Percentiles rank a stretch among this genome's conserved stretches.
phyloP scores from a whole-genome alignment of 1,140 invertebrate species.

The Tetragnatha versicolor region DNA sequence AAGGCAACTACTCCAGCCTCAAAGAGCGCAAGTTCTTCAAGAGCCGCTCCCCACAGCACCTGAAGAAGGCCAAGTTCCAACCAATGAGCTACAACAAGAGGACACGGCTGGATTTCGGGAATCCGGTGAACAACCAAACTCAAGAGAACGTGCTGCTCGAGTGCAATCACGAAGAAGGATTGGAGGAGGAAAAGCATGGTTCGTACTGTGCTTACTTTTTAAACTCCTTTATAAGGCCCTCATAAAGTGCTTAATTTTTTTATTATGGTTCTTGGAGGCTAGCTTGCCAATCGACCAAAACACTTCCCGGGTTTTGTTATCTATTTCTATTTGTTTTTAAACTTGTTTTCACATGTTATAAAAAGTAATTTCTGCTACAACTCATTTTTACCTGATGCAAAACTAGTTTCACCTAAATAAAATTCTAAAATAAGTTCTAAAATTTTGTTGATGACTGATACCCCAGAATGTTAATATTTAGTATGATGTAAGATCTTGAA shows the following conservation, averaged over 20 bases:
- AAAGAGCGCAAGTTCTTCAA: conserved; percentile 29
- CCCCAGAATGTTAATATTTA: too few relatives aligned
- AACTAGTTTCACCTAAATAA: too few relatives aligned
- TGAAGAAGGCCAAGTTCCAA: conserved; percentile 14
- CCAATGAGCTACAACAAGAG: neutral
- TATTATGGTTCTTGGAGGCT: neutral
- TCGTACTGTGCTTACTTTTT: neutral
- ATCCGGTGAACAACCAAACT: neutral
- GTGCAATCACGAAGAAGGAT: neutral
- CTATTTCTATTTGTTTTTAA: too few relatives aligned
- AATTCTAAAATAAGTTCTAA: too few relatives aligned
- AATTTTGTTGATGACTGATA: too few relatives aligned
- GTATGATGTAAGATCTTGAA: too few relatives aligned
- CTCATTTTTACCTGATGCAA: too few relatives aligned
- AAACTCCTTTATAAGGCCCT: too few relatives aligned
- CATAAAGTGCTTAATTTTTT: neutral
- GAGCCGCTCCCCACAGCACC: conserved; percentile 19
- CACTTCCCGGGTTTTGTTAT: too few relatives aligned
- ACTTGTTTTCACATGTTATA: too few relatives aligned
- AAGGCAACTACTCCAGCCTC: neutral
- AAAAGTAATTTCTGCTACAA: too few relatives aligned
- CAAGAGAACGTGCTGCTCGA: neutral
- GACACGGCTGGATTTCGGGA: neutral
- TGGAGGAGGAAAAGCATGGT: neutral
- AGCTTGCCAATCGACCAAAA: neutral